Percentiles rank a stretch among this genome's conserved stretches.
These are phyloP conservation scores for Tachyglossus aculeatus DNA, from an alignment of 2,797 vertebrate species.

Conservation along the genomic window DNA sequence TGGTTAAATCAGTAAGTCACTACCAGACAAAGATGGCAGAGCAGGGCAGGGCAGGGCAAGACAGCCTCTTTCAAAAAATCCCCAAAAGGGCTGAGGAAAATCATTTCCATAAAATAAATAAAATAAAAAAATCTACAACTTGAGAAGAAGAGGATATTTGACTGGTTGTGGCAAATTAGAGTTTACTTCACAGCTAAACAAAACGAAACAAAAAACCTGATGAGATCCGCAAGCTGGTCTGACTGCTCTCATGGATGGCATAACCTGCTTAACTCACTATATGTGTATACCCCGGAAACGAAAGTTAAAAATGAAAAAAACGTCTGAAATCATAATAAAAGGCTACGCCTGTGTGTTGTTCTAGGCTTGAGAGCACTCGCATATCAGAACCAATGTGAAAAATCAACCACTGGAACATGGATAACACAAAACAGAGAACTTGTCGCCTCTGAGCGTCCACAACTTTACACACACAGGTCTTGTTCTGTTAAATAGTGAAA, in stretches of 20 bases:
- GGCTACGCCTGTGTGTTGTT: not conserved
- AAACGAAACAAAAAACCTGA: too few relatives aligned
- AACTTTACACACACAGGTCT: constrained; percentile 58
- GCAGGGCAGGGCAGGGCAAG: constrained; percentile 6
- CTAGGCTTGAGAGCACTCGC: not conserved
- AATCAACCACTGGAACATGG: constrained; percentile 35
- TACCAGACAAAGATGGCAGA: too few relatives aligned
- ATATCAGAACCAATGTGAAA: constrained; percentile 2
- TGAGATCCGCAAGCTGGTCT: too few relatives aligned
- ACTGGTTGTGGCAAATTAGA: constrained; percentile 4
- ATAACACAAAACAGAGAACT: not conserved
- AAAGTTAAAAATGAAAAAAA: constrained; percentile 1
- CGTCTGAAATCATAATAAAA: not conserved
- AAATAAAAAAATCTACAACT: too few relatives aligned
- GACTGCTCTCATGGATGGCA: not conserved
- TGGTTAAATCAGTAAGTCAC: too few relatives aligned
- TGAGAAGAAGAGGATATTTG: constrained; percentile 29
- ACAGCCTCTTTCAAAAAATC: not conserved
- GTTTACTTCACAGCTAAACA: not conserved
- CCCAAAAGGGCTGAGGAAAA: constrained; percentile 1
- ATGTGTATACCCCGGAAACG: not conserved
- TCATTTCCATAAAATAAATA: not conserved
- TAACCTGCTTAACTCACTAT: not conserved
- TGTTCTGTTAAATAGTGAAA: constrained; percentile 81
- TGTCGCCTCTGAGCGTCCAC: constrained; percentile 15